These are phyloP conservation scores for Pantelozetes paolii DNA, from an alignment of 2,888 invertebrate species.

Conservation along the genomic window DNA sequence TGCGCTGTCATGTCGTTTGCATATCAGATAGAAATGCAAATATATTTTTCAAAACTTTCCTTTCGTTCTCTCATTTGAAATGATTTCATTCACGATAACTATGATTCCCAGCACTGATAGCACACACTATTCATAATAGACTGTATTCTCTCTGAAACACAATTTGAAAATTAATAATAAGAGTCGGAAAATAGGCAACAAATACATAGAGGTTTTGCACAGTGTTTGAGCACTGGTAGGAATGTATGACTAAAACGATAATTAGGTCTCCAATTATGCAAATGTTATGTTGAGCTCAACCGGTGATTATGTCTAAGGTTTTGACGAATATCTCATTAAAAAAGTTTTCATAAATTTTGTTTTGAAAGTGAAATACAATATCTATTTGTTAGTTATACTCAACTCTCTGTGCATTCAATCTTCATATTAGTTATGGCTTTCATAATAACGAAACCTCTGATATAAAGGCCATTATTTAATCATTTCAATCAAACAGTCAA, in stretches of 20 bases:
- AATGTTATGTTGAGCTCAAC: neutral
- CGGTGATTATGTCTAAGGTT: neutral
- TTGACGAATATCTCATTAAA: slow-evolving; percentile 17
- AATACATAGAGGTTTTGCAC: too few species aligned
- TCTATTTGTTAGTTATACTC: neutral
- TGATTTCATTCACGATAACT: neutral
- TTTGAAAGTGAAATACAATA: neutral
- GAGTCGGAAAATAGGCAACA: neutral
- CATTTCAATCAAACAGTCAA: neutral
- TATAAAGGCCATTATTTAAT: neutral
- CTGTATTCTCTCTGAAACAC: neutral
- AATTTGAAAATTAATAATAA: too few species aligned
- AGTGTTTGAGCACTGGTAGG: too few species aligned
- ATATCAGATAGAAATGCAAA: neutral
- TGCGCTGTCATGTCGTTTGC: neutral
- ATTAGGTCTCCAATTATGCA: slow-evolving; percentile 10
- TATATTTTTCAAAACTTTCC: neutral
- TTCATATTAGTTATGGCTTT: slow-evolving; percentile 1
- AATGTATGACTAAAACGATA: slow-evolving; percentile 20
- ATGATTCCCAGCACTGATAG: neutral
- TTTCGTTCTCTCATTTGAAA: neutral
- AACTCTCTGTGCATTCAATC: neutral
- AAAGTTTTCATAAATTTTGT: neutral
- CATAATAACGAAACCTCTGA: neutral
- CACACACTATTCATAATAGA: neutral